These are phyloP conservation scores for Laothoe populi DNA, from an alignment of 2,888 invertebrate genomes.

Conservation along the genomic window DNA sequence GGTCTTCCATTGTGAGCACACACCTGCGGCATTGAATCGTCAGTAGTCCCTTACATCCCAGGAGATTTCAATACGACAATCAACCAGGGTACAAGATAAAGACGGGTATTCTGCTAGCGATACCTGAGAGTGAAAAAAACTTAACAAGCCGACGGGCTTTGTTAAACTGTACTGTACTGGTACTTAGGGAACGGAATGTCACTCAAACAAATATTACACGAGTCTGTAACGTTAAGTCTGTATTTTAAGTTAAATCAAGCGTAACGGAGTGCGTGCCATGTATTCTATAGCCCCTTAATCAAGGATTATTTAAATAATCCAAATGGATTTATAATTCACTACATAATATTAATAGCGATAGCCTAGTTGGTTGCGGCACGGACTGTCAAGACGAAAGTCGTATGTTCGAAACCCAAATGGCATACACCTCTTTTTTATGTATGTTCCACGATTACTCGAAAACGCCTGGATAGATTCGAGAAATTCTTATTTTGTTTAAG, in stretches of 20 bases:
- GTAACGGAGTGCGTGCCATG: background rate
- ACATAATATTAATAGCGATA: no score
- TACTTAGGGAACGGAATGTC: slow-evolving; percentile 30
- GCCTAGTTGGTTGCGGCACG: no score
- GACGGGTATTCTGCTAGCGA: slow-evolving; percentile 24
- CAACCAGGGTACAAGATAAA: slow-evolving; percentile 33
- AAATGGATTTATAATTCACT: no score
- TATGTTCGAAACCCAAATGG: no score
- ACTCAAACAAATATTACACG: slow-evolving; percentile 20
- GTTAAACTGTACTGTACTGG: slow-evolving; percentile 38
- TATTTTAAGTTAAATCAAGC: background rate
- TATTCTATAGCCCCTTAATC: background rate
- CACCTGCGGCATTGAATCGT: slow-evolving; percentile 51
- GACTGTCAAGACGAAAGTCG: no score
- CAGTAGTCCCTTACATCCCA: slow-evolving; percentile 24
- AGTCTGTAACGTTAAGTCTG: background rate
- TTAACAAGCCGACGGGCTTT: slow-evolving; percentile 35
- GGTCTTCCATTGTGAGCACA: slow-evolving; percentile 36
- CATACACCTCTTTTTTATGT: no score
- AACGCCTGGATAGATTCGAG: no score
- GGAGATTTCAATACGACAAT: slow-evolving; percentile 31
- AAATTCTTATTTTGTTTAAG: no score
- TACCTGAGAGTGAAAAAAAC: slow-evolving; percentile 29
- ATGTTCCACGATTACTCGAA: no score
- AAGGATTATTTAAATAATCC: no score